Base-by-base conservation (phyloP, 2,797 vertebrate species). In the Smutsia gigantea region DNA sequence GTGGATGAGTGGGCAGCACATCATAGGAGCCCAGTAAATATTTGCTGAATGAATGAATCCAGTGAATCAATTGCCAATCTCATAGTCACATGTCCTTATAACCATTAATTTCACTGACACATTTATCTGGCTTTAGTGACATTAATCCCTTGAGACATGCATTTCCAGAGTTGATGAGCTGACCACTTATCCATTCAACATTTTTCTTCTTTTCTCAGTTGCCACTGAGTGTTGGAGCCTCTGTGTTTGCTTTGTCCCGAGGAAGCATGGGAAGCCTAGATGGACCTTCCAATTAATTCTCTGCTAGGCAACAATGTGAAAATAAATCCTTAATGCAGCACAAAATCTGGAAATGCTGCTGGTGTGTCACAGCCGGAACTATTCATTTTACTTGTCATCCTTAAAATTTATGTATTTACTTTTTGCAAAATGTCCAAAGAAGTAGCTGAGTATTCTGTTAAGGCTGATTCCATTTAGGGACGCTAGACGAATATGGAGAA, bases 351-450 rank as follows among this genome's bases (percentile, higher is more conserved):
- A 64, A 97, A 95, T 90, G 27, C 83, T 92, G 53, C 82, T 77
- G 6, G 0, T 85, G 10, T 0, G 2, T 88, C 91, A 93, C 14
- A 71, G 69, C 91, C 92, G 93, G 61, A 95, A 79, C 83, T 90
- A 97, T 71, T 96, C 95, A 72, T 92, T 96, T 74, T 86, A 92
- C 59, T 75, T 90, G 87, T 93, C 94, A 88, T 8, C 57, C 90
- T 90, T 93, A 74, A 87, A 87, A 97, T 96, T 98, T 97, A 93
- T 97, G 97, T 93, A 97, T 87, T 96, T 97, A 92, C 69, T 97
- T 96, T 88, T 0, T 37, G 61, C 39, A 83, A 89, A 97, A 93
- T 91, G 74, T 92, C 96, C 91, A 81, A 95, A 94, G 72, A 63
- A 74, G 64, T 92, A 63, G n/a, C 51, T 46, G 19, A 91, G 75